Evolutionary conservation across 1,140 invertebrate species (phyloP).

Genomic region (Prorops nasuta): DNA sequence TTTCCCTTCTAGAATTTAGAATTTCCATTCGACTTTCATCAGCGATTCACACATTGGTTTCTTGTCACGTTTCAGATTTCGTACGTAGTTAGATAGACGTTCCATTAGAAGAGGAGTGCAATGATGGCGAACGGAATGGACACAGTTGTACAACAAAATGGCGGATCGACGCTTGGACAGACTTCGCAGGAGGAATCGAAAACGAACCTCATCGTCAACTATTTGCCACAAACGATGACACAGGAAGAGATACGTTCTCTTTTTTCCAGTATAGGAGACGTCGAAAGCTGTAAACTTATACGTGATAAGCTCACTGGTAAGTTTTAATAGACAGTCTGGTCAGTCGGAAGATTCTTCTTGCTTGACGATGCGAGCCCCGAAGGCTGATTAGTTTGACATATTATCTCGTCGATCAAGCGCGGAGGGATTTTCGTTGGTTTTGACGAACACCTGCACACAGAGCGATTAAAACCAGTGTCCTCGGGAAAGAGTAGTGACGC

Average conservation of each 20-base stretch:
- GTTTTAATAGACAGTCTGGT: constrained; percentile 25
- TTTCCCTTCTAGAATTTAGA: too few relatives aligned
- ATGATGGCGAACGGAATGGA: constrained; percentile 87
- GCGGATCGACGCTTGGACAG: constrained; percentile 65
- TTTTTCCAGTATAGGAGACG: constrained; percentile 97
- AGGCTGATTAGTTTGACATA: too few relatives aligned
- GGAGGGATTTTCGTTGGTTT: too few relatives aligned
- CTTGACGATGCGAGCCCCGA: too few relatives aligned
- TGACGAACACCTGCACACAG: too few relatives aligned
- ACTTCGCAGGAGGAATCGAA: constrained; percentile 87
- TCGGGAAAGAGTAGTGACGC: too few relatives aligned
- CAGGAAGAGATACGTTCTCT: constrained; percentile 97
- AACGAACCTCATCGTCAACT: constrained; percentile 99
- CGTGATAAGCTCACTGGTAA: constrained; percentile 96
- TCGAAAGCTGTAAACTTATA: constrained; percentile 98
- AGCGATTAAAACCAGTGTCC: too few relatives aligned
- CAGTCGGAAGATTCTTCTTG: too few relatives aligned
- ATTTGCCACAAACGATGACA: constrained; percentile 98
- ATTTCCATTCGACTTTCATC: too few relatives aligned
- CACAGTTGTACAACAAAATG: constrained; percentile 68
- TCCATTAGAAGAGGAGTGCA: constrained; percentile 39
- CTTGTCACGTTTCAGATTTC: constrained; percentile 47
- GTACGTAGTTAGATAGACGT: constrained; percentile 48
- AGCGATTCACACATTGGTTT: too few relatives aligned
- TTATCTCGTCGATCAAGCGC: too few relatives aligned